A percentile compares a stretch with the other conserved stretches of the same genome.
These are phyloP conservation scores for Schizothorax lantsangensis DNA, from an alignment of 2,797 vertebrate species.

Conservation along the genomic window DNA sequence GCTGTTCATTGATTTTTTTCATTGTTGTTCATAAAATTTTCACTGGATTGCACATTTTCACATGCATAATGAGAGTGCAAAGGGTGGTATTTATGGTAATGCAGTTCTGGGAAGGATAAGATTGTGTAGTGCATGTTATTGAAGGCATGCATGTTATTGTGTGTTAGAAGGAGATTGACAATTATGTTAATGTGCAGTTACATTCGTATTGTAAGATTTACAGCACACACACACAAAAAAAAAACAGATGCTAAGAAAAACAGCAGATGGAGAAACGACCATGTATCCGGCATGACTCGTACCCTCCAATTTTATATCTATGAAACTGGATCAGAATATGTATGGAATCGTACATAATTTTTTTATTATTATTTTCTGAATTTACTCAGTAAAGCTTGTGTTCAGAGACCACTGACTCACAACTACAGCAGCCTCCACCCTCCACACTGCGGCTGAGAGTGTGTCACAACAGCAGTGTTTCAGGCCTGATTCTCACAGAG, in stretches of 20 bases:
- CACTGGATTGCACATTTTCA: too few relatives aligned
- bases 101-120: background rate
- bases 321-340: background rate
- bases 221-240: background rate
- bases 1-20: background rate
- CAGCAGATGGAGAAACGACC: background rate
- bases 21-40: background rate
- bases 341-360: background rate
- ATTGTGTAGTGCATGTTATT: background rate
- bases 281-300: background rate
- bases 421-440: background rate
- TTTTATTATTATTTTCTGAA: background rate
- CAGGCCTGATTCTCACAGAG: conserved; percentile 19
- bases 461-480: conserved; percentile 15
- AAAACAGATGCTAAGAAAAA: background rate
- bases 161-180: background rate
- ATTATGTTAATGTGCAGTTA: background rate
- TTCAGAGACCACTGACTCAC: background rate
- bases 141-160: background rate
- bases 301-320: background rate
- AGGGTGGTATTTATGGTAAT: background rate
- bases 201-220: background rate
- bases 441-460: conserved; percentile 16
- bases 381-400: background rate
- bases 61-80: too few relatives aligned